Conservation (phyloP, 2,888 invertebrate species). For the Standfussiana lucernea region DNA sequence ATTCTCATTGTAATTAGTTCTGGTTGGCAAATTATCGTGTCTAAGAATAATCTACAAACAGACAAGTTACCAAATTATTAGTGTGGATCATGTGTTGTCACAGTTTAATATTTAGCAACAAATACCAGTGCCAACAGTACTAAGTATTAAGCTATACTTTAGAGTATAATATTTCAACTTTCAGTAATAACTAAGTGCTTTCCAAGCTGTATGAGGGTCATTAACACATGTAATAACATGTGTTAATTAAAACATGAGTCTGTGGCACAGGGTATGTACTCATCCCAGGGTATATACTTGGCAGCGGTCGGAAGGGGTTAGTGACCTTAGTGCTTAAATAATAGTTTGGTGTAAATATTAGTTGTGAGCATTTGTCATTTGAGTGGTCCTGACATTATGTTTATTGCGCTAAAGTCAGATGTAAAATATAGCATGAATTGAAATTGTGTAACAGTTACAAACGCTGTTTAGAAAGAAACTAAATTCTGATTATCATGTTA, state of each 20-base stretch:
- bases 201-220: conserved; percentile 22
- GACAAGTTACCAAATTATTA: background rate
- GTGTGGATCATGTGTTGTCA: background rate
- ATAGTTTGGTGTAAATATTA: background rate
- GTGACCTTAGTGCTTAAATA: conserved; percentile 3
- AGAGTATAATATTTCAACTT: conserved; percentile 1
- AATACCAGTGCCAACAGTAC: too few species aligned
- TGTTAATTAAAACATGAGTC: conserved; percentile 41
- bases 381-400: background rate
- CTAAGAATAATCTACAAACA: background rate
- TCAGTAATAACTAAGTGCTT: conserved; percentile 31
- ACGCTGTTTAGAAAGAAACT: too few species aligned
- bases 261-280: background rate
- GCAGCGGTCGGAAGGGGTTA: conserved; percentile 2
- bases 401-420: background rate
- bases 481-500: background rate
- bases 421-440: background rate
- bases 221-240: conserved; percentile 39
- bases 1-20: background rate
- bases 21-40: background rate
- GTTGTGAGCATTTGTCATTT: conserved; percentile 11
- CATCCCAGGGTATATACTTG: conserved; percentile 1
- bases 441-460: too few species aligned
- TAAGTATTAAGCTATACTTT: background rate
- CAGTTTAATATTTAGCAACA: conserved; percentile 2